Evolutionary conservation across 37 sponge, comb jelly and placozoan genomes (phyloP), one percentile per base, ranked within the genome.

Genomic region (Agelas oroides): DNA sequence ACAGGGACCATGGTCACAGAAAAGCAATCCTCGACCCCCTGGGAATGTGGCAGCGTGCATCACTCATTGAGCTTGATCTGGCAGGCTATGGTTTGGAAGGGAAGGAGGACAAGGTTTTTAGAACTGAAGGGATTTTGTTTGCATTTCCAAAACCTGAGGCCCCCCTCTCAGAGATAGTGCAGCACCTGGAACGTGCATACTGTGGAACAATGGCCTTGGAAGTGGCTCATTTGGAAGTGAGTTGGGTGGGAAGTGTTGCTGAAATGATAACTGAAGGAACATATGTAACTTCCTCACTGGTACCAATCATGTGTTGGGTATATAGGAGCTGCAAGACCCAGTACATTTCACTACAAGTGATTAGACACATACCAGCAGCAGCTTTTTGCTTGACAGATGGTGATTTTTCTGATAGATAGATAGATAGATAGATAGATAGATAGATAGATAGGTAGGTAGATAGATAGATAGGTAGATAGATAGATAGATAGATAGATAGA

Each of bases 181-280:
- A 65, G 1, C 80, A 91, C 65, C 71, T 94, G 59, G 73, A 88
- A 53, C 59, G 59, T 23, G 63, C 81, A 46, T 94, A 91, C 80
- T 91, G 95, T 85, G 89, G 89, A 0, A 72, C 72, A 0, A 69
- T 91, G 55, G 62, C 89, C 1, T 57, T 94, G 21, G 89, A 94
- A 39, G 46, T 64, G 20, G 58, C 85, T 1, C 86, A 87, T 37
- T 67, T 94, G 14, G 59, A 16, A 27, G 94, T 88, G 32, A 73
- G 81, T 82, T 8, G 46, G 46, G 46, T 46, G 46, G 46, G 46
- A 46, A 46, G 46, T 46, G 8, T 8, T 46, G 46, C 8, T 8
- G 8, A 3, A 8, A 46, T 46, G 46, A n/a, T n/a, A n/a, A n/a
- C n/a, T n/a, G n/a, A n/a, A n/a, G 46, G 8, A 8, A 3, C 46